Evolutionary conservation across 2,888 invertebrate genomes (phyloP), one percentile per base, ranked within the genome.

Genomic region (Koerneria pararmatus): DNA sequence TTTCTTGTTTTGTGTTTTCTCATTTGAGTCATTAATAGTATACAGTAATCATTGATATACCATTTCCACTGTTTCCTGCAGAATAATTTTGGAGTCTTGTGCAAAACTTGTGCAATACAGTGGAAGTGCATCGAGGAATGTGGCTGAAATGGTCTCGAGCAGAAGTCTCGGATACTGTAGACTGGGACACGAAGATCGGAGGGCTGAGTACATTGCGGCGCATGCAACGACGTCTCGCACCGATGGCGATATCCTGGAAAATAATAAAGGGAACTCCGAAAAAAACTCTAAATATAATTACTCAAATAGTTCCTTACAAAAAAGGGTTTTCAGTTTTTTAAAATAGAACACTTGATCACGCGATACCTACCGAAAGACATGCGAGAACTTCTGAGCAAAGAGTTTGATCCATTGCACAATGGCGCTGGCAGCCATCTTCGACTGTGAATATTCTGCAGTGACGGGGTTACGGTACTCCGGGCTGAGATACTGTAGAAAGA

Each of bases 41-140:
- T n/a, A n/a, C n/a, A n/a, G n/a, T n/a, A n/a, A 57, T 57, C 11
- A 22, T 22, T 5, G 22, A 31, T 8, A 56, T 24, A 76, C 74
- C 66, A 74, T 71, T 46, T 24, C n/a, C 11, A 69, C 60, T 3
- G 74, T 74, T 54, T 74, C 73, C 35, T 67, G 59, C 24, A 70
- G 58, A 2, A 74, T 61, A 37, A 61, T 67, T 15, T 59, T n/a
- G 2, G 69, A 58, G 49, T 74, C 69, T 19, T 69, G 68, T 54
- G 95, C 94, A 60, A 95, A 88, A 73, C 92, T 90, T 84, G 97
- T 95, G 46, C 95, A 86, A 80, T 95, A 93, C 0, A 93, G 91
- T 73, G 95, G 88, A 83, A 89, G 90, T 53, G 93, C 91, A 1
- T 97, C 97, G 80, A 95, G 94, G 31, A 92, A 87, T 73, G 91